Evolutionary conservation across 2,888 invertebrate genomes (phyloP).

Genomic region (Helleia helle): DNA sequence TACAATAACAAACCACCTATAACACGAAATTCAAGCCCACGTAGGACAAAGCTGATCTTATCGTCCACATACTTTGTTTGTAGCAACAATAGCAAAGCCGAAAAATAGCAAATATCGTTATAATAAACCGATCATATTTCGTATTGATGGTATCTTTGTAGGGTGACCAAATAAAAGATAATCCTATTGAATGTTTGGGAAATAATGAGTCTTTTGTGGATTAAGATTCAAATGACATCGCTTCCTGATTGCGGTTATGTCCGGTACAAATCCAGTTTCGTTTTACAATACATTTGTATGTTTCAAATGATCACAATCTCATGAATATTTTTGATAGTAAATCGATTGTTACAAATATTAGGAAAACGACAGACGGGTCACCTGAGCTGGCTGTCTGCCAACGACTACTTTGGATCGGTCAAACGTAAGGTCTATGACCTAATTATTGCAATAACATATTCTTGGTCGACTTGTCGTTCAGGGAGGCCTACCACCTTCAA

Average conservation of each 20-base stretch:
- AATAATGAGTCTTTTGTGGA: constrained; percentile 32
- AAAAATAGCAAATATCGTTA: constrained; percentile 65
- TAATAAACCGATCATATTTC: constrained; percentile 66
- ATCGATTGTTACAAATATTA: too few relatives aligned
- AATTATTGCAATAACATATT: too few relatives aligned
- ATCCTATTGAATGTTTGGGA: constrained; percentile 47
- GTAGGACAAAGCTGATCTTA: constrained; percentile 29
- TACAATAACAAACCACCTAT: constrained; percentile 14
- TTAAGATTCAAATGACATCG: constrained; percentile 28
- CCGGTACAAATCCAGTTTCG: constrained; percentile 23
- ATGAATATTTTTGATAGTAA: too few relatives aligned
- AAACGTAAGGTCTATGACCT: too few relatives aligned
- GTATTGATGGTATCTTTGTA: constrained; percentile 40
- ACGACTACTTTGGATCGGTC: too few relatives aligned
- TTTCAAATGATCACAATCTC: not conserved
- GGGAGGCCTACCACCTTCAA: too few relatives aligned
- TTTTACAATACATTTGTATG: not conserved
- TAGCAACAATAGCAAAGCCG: constrained; percentile 34
- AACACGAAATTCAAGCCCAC: constrained; percentile 40
- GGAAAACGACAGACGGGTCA: too few relatives aligned
- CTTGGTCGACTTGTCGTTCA: too few relatives aligned
- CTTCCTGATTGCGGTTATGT: constrained; percentile 30
- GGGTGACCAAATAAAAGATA: constrained; percentile 59
- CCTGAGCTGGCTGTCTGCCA: too few relatives aligned
- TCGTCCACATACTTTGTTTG: constrained; percentile 26